Conservation (phyloP, 2,888 invertebrate species). For the Silvanus unidentatus region DNA sequence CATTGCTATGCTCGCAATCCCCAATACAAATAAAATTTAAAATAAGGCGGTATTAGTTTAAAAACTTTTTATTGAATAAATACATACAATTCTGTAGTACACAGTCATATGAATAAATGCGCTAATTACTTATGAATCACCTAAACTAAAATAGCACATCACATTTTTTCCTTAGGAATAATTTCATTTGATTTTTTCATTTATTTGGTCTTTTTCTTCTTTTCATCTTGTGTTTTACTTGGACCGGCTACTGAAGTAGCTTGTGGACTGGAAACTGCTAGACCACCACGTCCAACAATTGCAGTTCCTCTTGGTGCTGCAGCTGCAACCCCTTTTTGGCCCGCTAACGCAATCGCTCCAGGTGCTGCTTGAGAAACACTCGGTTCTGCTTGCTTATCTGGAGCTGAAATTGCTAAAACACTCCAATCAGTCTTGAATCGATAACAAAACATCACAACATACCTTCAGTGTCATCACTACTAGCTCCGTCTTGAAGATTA, state of each 20-base stretch:
- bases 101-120: too few relatives aligned
- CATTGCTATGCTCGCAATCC: too few relatives aligned
- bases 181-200: too few relatives aligned
- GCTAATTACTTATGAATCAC: background rate
- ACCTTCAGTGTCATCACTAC: slow-evolving; percentile 27
- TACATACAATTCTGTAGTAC: too few relatives aligned
- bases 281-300: slow-evolving; percentile 47
- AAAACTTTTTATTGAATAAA: too few relatives aligned
- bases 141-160: background rate
- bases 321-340: slow-evolving; percentile 48
- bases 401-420: slow-evolving; percentile 1
- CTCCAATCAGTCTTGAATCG: too few relatives aligned
- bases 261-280: slow-evolving; percentile 48
- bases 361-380: slow-evolving; percentile 49
- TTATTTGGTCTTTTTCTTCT: too few relatives aligned
- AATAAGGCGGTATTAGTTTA: too few relatives aligned
- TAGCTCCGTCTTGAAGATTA: slow-evolving; percentile 39
- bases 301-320: slow-evolving; percentile 49
- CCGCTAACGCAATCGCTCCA: slow-evolving; percentile 48
- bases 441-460: background rate
- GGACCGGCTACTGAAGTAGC: slow-evolving; percentile 50
- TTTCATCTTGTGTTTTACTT: slow-evolving; percentile 7
- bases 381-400: slow-evolving; percentile 33
- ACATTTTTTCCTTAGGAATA: too few relatives aligned
- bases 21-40: too few relatives aligned